These are phyloP conservation scores for Brachymystax lenok DNA, from an alignment of 2,797 vertebrate species.

Conservation along the genomic window DNA sequence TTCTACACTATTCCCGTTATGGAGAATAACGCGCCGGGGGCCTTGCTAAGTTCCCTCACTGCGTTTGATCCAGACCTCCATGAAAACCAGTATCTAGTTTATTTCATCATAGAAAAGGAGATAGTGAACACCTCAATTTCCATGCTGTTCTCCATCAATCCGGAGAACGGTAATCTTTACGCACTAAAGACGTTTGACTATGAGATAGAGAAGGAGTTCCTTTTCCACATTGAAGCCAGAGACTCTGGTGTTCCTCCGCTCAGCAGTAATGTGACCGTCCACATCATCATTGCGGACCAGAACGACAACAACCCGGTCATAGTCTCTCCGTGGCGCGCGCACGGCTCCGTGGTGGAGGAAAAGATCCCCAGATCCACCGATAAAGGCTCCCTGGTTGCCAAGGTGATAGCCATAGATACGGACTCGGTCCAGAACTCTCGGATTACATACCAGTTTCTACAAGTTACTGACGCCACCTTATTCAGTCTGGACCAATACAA, in stretches of 20 bases:
- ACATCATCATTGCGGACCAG: conserved; percentile 63
- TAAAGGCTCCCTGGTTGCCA: conserved; percentile 35
- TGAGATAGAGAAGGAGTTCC: conserved; percentile 64
- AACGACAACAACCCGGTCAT: conserved; percentile 67
- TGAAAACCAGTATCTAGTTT: conserved; percentile 63
- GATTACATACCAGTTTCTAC: conserved; percentile 31
- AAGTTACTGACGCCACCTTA: conserved; percentile 23
- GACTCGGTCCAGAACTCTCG: conserved; percentile 36
- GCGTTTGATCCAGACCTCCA: conserved; percentile 64
- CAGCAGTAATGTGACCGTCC: conserved; percentile 58
- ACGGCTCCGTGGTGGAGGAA: conserved; percentile 26
- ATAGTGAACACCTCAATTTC: conserved; percentile 51
- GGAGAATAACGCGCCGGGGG: conserved; percentile 68
- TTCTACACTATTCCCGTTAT: conserved; percentile 64
- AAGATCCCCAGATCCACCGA: conserved; percentile 37
- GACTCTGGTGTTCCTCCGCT: conserved; percentile 63
- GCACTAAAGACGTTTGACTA: conserved; percentile 67
- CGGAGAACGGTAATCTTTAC: conserved; percentile 64
- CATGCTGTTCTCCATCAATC: conserved; percentile 60
- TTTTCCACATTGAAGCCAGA: conserved; percentile 66
- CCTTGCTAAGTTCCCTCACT: conserved; percentile 57
- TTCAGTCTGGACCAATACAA: conserved; percentile 37
- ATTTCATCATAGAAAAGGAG: conserved; percentile 57
- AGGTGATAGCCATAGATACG: conserved; percentile 35
- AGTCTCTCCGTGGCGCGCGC: conserved; percentile 51